phyloP scores from a whole-genome alignment of 1,140 invertebrate genomes.

The Penaeus japonicus region DNA sequence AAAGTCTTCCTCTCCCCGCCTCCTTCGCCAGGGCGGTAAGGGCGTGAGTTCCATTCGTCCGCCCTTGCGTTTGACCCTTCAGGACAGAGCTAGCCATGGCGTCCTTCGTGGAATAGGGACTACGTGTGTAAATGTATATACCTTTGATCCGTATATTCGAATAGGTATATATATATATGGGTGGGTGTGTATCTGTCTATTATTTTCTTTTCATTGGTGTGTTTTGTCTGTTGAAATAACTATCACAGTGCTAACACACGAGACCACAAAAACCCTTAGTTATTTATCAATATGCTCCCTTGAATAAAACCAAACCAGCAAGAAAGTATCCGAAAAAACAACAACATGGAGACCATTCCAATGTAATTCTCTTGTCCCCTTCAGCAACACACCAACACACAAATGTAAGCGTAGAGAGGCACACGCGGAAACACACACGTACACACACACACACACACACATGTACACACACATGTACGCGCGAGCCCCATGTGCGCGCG shows the following conservation, averaged over 20 bases:
- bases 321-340: no score
- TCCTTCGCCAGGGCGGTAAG: constrained; percentile 20
- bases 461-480: neutral
- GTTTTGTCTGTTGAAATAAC: neutral
- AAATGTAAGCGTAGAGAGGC: no score
- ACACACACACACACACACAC: neutral
- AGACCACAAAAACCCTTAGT: no score
- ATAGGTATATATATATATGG: neutral
- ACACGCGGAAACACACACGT: neutral
- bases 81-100: no score
- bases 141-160: neutral
- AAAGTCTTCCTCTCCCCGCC: neutral
- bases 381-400: no score
- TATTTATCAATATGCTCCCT: no score
- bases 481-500: neutral
- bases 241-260: neutral
- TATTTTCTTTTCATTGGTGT: neutral
- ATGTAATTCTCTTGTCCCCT: no score
- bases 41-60: no score
- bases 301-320: no score
- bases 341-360: no score
- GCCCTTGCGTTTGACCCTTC: no score
- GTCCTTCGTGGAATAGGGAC: neutral
- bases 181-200: neutral
- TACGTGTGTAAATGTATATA: neutral